Conservation (phyloP, 2,113 vertebrate species). For the Petrocephalus zakoni region DNA sequence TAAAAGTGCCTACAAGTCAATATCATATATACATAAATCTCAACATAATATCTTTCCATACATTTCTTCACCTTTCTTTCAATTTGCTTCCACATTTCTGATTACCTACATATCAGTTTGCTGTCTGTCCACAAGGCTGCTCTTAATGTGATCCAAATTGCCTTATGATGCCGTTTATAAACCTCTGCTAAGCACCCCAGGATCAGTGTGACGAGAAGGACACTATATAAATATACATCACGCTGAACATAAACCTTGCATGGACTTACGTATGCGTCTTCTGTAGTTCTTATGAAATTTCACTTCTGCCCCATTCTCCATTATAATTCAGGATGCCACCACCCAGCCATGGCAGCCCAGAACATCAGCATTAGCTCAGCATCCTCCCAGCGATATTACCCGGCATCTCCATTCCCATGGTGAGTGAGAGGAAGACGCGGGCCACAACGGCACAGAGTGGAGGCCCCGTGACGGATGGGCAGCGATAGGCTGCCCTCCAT, state of each 20-base stretch:
- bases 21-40: not conserved
- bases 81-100: not conserved
- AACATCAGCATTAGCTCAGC: not conserved
- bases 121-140: not conserved
- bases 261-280: not conserved
- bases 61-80: not conserved
- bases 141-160: not conserved
- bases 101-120: not conserved
- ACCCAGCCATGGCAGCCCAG: not conserved
- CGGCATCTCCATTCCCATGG: not conserved
- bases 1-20: not conserved
- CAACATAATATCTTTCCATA: not conserved
- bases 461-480: conserved; percentile 38
- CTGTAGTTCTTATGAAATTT: not conserved
- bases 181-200: not conserved
- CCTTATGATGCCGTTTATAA: not conserved
- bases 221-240: not conserved
- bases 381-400: not conserved
- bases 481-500: conserved; percentile 26
- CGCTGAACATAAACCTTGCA: not conserved
- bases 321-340: not conserved
- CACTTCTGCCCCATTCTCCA: not conserved
- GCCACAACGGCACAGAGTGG: not conserved
- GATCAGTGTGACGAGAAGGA: not conserved
- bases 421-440: not conserved